These are phyloP conservation scores for Rutpela maculata DNA, from an alignment of 2,888 invertebrate species.

Conservation along the genomic window DNA sequence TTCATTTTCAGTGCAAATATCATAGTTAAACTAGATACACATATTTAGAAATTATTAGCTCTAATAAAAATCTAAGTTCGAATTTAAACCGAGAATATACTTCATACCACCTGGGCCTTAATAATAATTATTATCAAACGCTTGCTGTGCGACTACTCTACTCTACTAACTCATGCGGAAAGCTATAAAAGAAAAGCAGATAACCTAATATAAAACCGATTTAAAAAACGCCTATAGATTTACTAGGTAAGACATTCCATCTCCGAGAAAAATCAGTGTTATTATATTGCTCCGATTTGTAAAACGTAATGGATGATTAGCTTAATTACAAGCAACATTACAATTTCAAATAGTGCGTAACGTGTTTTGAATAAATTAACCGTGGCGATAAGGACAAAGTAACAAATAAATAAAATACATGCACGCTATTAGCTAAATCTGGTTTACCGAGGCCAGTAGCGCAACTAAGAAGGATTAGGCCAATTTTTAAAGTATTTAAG, in stretches of 20 bases:
- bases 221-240: slow-evolving; percentile 3
- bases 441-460: background rate
- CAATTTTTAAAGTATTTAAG: too few relatives aligned
- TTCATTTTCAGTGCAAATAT: background rate
- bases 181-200: background rate
- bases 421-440: slow-evolving; percentile 18
- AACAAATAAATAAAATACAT: slow-evolving; percentile 25
- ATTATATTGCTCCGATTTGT: background rate
- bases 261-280: slow-evolving; percentile 15
- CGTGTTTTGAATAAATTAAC: slow-evolving; percentile 25
- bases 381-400: slow-evolving; percentile 17
- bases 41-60: background rate
- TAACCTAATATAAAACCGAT: slow-evolving; percentile 4
- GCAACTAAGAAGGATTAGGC: background rate
- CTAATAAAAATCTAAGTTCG: background rate
- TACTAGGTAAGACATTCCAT: slow-evolving; percentile 4
- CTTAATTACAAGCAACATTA: slow-evolving; percentile 20
- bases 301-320: slow-evolving; percentile 20
- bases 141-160: background rate
- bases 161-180: slow-evolving; percentile 4
- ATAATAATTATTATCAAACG: slow-evolving; percentile 1
- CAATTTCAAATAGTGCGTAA: slow-evolving; percentile 38
- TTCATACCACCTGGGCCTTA: slow-evolving; percentile 7
- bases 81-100: slow-evolving; percentile 2
- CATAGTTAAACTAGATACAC: background rate